Base-by-base conservation (phyloP, 30 jellyfish, hydroid and myxozoan species). In the Pelagia noctiluca region DNA sequence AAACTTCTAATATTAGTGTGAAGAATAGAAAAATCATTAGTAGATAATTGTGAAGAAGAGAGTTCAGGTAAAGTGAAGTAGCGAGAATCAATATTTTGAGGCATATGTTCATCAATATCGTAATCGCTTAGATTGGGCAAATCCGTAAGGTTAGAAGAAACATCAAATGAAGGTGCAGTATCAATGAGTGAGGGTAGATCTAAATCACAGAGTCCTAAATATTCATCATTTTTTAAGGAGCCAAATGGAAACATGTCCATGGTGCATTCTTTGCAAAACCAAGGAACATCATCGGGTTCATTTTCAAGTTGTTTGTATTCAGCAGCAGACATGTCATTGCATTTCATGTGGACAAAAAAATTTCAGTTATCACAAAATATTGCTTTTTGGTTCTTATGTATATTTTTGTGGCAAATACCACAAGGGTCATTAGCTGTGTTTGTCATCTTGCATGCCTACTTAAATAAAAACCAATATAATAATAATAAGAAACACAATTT, bases 351-450 rank as follows among this genome's bases (percentile, higher is more conserved):
- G 65, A 76, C 88, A 35, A 42, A 42, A 42, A 42, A 42, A 42
- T 42, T 42, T 8, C 57, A 42, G 16, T 42, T 42, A 42, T 42
- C 52, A 76, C 23, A 52, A 63, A 50, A 53, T 33, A 48, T 52
- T 0, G 47, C 50, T 52, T 49, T 74, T 22, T 34, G 71, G 48
- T 48, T 42, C 31, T 24, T 68, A 67, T 42, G 47, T 25, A 74
- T 74, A 74, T 49, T 74, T 74, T 74, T 74, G 47, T 74, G 74
- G 74, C 75, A 74, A 50, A 74, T 49, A 52, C 86, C 74, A 74
- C 86, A 74, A 22, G 86, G 57, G 16, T 42, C 57, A 42, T 42
- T 42, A 42, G 57, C 57, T 42, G 57, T 42, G 57, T 42, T 42
- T 42, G 57, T 42, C 57, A 42, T 42, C 57, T 42, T 42, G 8